Percentiles rank a stretch among this genome's conserved stretches.
phyloP scores from a whole-genome alignment of 1,140 invertebrate genomes.

The Meloidogyne hapla region DNA sequence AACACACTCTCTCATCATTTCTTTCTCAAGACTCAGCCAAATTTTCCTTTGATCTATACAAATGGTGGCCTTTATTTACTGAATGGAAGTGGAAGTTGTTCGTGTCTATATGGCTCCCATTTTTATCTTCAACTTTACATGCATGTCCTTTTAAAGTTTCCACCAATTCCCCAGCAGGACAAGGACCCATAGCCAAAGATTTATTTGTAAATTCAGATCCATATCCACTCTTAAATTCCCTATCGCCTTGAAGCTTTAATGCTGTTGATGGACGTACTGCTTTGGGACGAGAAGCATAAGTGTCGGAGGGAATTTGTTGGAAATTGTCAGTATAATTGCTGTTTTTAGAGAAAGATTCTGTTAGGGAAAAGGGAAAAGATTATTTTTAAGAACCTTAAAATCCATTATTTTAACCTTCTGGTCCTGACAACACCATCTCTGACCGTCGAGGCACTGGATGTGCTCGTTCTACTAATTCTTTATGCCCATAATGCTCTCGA shows the following conservation, averaged over 20 bases:
- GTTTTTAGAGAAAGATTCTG: conserved; percentile 14
- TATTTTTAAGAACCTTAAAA: no score
- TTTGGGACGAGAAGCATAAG: not conserved
- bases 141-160: conserved; percentile 34
- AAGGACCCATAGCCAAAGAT: not conserved
- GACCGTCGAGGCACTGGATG: not conserved
- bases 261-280: conserved; percentile 19
- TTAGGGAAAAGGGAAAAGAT: no score
- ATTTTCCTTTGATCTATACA: conserved; percentile 22
- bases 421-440: not conserved
- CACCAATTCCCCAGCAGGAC: conserved; percentile 33
- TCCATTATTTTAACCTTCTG: not conserved
- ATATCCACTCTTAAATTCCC: conserved; percentile 22
- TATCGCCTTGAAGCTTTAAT: conserved; percentile 7
- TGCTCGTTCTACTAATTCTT: not conserved
- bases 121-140: not conserved
- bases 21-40: conserved; percentile 4
- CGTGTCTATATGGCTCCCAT: conserved; percentile 9
- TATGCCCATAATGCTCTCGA: not conserved
- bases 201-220: conserved; percentile 8
- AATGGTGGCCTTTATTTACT: conserved; percentile 19
- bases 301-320: not conserved
- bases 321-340: conserved; percentile 20
- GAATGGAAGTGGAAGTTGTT: conserved; percentile 28
- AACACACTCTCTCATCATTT: not conserved